Evolutionary conservation across 2,888 invertebrate species (phyloP).

Genomic region (Epirrita christyi): DNA sequence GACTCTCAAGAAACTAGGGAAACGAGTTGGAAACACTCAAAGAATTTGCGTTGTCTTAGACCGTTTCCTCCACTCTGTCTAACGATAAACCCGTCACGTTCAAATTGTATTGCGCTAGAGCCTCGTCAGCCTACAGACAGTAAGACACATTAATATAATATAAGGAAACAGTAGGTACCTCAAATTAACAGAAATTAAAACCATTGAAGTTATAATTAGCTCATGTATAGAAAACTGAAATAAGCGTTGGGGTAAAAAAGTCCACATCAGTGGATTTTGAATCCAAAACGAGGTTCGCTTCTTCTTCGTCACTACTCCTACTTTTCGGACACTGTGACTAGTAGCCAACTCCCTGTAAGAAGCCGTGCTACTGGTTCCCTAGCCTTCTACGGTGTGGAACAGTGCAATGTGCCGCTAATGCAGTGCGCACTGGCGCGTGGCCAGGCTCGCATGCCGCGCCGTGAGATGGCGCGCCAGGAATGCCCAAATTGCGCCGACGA

Average conservation of each 20-base stretch:
- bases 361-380: constrained; percentile 6
- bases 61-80: constrained; percentile 5
- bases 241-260: too few relatives aligned
- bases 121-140: constrained; percentile 28
- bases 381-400: constrained; percentile 16
- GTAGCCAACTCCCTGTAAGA: background rate
- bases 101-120: constrained; percentile 25
- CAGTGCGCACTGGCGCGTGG: constrained; percentile 36
- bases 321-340: too few relatives aligned
- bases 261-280: too few relatives aligned
- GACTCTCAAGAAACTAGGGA: constrained; percentile 9
- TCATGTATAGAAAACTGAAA: too few relatives aligned
- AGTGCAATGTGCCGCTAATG: constrained; percentile 6
- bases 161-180: background rate
- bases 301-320: too few relatives aligned
- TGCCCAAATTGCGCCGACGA: constrained; percentile 49
- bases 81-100: constrained; percentile 31
- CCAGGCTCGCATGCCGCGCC: constrained; percentile 24
- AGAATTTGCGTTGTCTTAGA: constrained; percentile 23
- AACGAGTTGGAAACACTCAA: constrained; percentile 12
- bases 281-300: too few relatives aligned
- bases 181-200: too few relatives aligned
- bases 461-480: constrained; percentile 38
- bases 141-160: background rate
- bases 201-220: too few relatives aligned